Evolutionary conservation across 2,797 vertebrate species (phyloP).

Genomic region (Halcyon leucocephala): DNA sequence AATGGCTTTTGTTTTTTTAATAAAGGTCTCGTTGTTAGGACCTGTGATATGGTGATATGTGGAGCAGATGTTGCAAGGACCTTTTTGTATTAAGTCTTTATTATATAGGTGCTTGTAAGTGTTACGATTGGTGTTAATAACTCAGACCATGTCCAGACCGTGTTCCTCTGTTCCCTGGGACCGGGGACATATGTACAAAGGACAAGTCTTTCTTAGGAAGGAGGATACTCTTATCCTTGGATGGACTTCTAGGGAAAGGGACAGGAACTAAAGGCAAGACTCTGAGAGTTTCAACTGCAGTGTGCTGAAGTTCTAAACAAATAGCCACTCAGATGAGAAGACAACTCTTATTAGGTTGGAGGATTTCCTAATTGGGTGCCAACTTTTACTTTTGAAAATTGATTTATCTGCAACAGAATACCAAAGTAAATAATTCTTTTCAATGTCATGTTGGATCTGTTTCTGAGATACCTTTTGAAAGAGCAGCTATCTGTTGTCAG

Average conservation of each 20-base stretch:
- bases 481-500: neutral
- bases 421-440: neutral
- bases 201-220: neutral
- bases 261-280: neutral
- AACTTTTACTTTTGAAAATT: neutral
- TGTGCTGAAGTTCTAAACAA: neutral
- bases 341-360: neutral
- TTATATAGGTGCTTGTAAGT: neutral
- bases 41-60: neutral
- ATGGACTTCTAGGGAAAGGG: neutral
- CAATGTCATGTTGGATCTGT: neutral
- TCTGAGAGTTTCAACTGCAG: neutral
- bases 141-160: neutral
- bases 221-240: neutral
- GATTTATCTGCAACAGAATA: neutral
- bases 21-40: neutral
- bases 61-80: neutral
- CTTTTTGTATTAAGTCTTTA: neutral
- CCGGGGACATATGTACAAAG: neutral
- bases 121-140: neutral
- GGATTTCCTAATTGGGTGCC: neutral
- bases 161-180: neutral
- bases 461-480: neutral
- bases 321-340: neutral
- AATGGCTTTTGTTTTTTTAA: neutral